Evolutionary conservation across 2,888 invertebrate species (phyloP).

Genomic region (Heliconius charithonia): DNA sequence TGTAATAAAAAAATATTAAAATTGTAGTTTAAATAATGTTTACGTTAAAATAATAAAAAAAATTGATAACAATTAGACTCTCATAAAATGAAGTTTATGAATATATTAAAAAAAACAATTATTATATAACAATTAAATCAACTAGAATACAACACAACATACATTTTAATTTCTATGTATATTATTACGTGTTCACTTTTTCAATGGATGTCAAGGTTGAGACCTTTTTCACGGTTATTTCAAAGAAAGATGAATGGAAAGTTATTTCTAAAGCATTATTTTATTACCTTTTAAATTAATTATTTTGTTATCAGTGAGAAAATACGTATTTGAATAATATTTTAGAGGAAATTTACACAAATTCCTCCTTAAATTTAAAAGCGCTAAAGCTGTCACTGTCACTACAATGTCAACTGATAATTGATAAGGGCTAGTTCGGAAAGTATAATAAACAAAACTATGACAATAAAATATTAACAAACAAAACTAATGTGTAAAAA

Average conservation of each 20-base stretch:
- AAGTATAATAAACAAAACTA: background rate
- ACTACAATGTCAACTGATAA: constrained; percentile 41
- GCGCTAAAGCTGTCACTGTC: constrained; percentile 47
- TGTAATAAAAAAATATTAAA: constrained; percentile 52
- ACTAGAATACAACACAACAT: constrained; percentile 19
- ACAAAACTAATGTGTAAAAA: background rate
- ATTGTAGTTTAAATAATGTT: no score
- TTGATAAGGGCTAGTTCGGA: constrained; percentile 37
- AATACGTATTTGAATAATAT: constrained; percentile 5
- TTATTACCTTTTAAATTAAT: constrained; percentile 25
- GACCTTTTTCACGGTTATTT: constrained; percentile 36
- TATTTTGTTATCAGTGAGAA: background rate
- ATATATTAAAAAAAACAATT: background rate
- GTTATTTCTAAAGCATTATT: background rate
- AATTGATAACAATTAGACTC: background rate
- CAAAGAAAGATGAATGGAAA: constrained; percentile 39
- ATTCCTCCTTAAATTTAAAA: background rate
- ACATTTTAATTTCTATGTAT: constrained; percentile 41
- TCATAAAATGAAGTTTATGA: background rate
- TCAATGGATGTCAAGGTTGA: constrained; percentile 64
- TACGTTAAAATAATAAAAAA: no score
- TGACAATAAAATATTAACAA: background rate
- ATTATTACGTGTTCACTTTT: constrained; percentile 45
- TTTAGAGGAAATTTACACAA: constrained; percentile 7
- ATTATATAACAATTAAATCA: constrained; percentile 11